These are phyloP conservation scores for Thera britannica DNA, from an alignment of 2,888 invertebrate genomes.

Conservation along the genomic window DNA sequence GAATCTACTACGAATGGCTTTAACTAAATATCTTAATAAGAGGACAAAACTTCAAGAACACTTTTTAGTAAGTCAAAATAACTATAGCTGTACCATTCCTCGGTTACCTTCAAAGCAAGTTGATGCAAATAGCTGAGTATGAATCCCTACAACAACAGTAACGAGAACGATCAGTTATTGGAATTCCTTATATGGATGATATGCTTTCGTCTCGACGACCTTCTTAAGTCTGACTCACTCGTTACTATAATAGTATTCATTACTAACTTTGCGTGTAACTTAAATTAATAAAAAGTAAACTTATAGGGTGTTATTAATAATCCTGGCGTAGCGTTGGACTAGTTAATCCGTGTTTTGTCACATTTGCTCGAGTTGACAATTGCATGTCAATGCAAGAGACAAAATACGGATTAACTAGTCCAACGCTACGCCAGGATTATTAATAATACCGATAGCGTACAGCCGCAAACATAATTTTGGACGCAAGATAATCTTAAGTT, in stretches of 20 bases:
- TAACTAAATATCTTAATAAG: no score
- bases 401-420: no score
- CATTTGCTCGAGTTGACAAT: no score
- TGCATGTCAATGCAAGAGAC: no score
- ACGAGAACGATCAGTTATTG: constrained; percentile 48
- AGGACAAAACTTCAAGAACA: no score
- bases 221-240: constrained; percentile 60
- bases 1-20: no score
- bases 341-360: no score
- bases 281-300: not conserved
- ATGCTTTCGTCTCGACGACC: constrained; percentile 62
- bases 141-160: constrained; percentile 18
- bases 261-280: not conserved
- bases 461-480: not conserved
- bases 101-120: constrained; percentile 48
- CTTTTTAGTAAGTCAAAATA: not conserved
- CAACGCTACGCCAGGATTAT: no score
- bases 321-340: no score
- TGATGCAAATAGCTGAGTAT: constrained; percentile 40
- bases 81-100: constrained; percentile 7
- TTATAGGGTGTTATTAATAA: no score
- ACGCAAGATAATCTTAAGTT: not conserved
- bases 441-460: not conserved
- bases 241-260: constrained; percentile 32
- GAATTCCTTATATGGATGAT: constrained; percentile 55